These are phyloP conservation scores for Sinopyrophorus schimmeli DNA, from an alignment of 2,888 invertebrate species.

Conservation along the genomic window DNA sequence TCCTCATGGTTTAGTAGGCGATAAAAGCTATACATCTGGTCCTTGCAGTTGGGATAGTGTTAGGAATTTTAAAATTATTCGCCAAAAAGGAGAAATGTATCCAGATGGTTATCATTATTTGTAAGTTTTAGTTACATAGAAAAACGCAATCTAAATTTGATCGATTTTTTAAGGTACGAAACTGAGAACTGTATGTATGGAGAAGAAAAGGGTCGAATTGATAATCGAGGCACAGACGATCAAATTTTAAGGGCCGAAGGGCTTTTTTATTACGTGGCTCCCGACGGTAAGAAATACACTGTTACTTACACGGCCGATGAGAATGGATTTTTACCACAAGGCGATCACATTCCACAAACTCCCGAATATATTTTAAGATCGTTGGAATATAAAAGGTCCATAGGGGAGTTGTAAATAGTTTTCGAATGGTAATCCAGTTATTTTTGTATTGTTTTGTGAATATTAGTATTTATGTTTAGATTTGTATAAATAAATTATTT, in stretches of 20 bases:
- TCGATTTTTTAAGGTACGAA: slow-evolving; percentile 56
- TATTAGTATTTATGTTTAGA: too few species aligned
- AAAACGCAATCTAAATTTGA: too few species aligned
- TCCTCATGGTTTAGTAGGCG: too few species aligned
- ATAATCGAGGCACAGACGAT: slow-evolving; percentile 55
- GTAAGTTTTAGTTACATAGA: too few species aligned
- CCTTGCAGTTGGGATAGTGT: too few species aligned
- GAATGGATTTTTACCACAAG: slow-evolving; percentile 62
- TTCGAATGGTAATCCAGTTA: too few species aligned
- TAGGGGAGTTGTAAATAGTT: slow-evolving; percentile 34
- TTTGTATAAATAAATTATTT: too few species aligned
- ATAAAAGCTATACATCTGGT: too few species aligned
- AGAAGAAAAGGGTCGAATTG: slow-evolving; percentile 62
- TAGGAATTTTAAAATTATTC: too few species aligned
- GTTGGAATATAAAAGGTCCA: slow-evolving; percentile 39
- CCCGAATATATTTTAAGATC: slow-evolving; percentile 41
- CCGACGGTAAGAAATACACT: slow-evolving; percentile 61
- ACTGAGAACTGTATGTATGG: slow-evolving; percentile 66
- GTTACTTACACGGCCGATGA: slow-evolving; percentile 67
- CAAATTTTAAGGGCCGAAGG: slow-evolving; percentile 67
- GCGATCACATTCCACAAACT: slow-evolving; percentile 56
- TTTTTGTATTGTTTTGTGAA: too few species aligned
- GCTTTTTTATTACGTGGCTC: slow-evolving; percentile 67
- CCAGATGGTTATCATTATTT: too few species aligned
- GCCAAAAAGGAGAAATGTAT: too few species aligned